Evolutionary conservation across 2,888 invertebrate species (phyloP).

Genomic region (Phortica okadai): DNA sequence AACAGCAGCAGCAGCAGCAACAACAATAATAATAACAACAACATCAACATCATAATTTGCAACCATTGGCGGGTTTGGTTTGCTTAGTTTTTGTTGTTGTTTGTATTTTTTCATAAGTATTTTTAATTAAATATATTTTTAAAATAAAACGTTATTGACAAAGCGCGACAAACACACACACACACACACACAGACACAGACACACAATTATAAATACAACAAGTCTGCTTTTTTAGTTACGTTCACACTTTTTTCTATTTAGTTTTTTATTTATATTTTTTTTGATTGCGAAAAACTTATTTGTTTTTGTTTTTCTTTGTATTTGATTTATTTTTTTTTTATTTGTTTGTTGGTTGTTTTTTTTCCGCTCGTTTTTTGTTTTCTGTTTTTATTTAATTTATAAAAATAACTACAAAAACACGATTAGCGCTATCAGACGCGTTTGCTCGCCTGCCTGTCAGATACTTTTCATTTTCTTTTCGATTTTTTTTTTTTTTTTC

Average conservation of each 20-base stretch:
- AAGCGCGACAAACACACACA: background rate
- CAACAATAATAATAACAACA: background rate
- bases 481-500: background rate
- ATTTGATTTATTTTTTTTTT: conserved; percentile 13
- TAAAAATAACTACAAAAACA: conserved; percentile 24
- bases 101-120: conserved; percentile 2
- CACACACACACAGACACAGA: background rate
- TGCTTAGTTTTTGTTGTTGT: background rate
- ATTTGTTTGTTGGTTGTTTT: conserved; percentile 30
- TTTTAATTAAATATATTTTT: conserved; percentile 28
- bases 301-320: conserved; percentile 18
- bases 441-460: background rate
- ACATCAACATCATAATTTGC: conserved; percentile 9
- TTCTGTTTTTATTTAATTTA: conserved; percentile 36
- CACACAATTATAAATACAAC: background rate
- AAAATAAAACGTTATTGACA: conserved; percentile 31
- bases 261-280: conserved; percentile 31
- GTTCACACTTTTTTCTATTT: conserved; percentile 33
- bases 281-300: conserved; percentile 37
- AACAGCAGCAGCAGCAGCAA: background rate
- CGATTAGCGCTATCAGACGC: conserved; percentile 29
- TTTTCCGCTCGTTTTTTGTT: background rate
- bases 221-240: no score
- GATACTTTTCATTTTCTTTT: background rate
- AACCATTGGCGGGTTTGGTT: background rate